Evolutionary conservation across 2,113 vertebrate genomes (phyloP), one percentile per base, ranked within the genome.

Genomic region (Pardalotus punctatus): DNA sequence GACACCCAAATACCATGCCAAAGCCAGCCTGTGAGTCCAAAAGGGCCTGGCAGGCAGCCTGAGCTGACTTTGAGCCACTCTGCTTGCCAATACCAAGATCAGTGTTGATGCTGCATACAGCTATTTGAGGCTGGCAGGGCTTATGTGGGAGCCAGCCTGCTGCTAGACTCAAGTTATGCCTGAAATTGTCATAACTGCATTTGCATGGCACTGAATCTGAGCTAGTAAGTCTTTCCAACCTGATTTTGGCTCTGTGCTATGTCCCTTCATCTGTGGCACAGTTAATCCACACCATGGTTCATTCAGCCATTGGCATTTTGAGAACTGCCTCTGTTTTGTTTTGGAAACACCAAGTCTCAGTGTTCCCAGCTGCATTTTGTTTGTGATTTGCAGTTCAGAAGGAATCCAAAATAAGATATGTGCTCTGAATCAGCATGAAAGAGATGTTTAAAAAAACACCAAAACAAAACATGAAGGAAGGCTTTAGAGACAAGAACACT

Each of bases 21-120:
- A 67, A 83, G 33, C 50, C 58, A 88, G 42, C 21, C 58, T 53
- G 45, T 53, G 45, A 82, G 50, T 93, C 58, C 67, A 83, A 33
- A 66, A 93, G 57, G 58, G 62, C 62, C 82, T 96, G 94, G 92
- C 90, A 90, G n/a, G 24, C 58, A 94, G 92, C 92, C 92, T 2
- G 1, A 50, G 62, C 62, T 90, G 88, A 86, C 86, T 95, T 85
- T 80, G 74, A 93, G 58, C 79, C 50, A 4, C 50, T 90, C 5
- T 53, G 42, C 71, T 88, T 93, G 90, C 90, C 82, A 85, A 0
- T 86, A 38, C 12, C 20, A 73, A 66, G 50, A 76, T 93, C 36
- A 58, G 67, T 81, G 24, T 83, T 77, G 71, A 51, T 38, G 56
- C 38, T 88, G 62, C 74, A 43, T 38, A 47, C n/a, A 66, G 40